Conservation (phyloP, 2,113 vertebrate genomes). For the Rhinopithecus roxellana region DNA sequence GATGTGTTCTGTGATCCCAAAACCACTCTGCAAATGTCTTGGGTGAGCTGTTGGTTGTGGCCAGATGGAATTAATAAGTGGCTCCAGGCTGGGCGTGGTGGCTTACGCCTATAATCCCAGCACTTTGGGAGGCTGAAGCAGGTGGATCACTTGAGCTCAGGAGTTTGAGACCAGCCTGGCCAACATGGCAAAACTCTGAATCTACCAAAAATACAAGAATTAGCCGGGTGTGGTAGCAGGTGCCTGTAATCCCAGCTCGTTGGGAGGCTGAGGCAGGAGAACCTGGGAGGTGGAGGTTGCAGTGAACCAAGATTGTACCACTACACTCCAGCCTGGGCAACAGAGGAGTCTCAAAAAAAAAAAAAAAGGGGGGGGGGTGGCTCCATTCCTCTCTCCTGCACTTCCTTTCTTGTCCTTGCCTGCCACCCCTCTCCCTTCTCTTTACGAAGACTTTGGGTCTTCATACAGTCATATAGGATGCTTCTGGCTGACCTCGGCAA, state of each 20-base stretch:
- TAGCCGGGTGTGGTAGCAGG: too few species aligned
- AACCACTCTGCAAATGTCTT: background rate
- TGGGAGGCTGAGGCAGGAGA: background rate
- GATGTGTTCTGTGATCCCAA: background rate
- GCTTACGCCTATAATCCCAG: too few species aligned
- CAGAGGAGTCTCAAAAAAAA: background rate
- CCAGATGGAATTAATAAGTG: background rate
- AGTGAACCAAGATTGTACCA: background rate
- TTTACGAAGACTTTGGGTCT: background rate
- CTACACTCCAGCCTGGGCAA: background rate
- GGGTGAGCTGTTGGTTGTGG: background rate
- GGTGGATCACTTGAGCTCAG: too few species aligned
- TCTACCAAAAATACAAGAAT: too few species aligned
- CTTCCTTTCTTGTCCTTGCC: background rate
- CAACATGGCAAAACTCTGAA: too few species aligned
- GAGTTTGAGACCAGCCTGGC: too few species aligned
- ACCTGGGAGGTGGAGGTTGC: background rate
- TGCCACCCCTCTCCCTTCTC: too few species aligned
- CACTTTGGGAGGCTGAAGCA: too few species aligned
- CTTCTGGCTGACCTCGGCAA: background rate
- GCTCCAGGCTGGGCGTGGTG: too few species aligned
- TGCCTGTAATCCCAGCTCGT: background rate
- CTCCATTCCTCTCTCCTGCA: background rate
- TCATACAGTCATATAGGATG: background rate
- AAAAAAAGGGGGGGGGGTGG: rapidly evolving